Evolutionary conservation across 2,113 vertebrate species (phyloP), one percentile per base, ranked within the genome.

Genomic region (Ammodytes dubius): DNA sequence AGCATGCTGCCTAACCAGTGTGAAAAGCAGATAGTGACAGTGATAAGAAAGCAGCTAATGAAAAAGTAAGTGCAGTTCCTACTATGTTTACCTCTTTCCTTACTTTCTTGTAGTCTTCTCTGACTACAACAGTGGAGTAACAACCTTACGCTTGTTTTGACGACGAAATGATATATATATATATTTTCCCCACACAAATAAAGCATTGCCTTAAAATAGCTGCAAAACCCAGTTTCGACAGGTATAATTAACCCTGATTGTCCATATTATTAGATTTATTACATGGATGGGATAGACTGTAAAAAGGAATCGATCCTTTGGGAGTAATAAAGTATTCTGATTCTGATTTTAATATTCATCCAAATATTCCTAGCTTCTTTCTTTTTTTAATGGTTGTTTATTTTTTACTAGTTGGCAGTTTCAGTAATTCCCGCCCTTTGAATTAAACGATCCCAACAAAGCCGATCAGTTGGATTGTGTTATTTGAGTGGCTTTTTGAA

Each of bases 11-110:
- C 68, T 87, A 89, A 53, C 83, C 77, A 67, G 75, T 81, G 88
- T 91, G 89, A 92, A 88, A 84, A 89, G 91, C 76, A 78, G 85
- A 90, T 83, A 76, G 79, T 82, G 90, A 88, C 89, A 88, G 77
- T 6, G 71, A 88, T 92, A 91, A 92, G 74, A 53, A 89, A 88
- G 61, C 56, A 74, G 74, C 57, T 90, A 83, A 86, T 83, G 63
- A 77, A 76, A 83, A 70, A 17, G 81, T 65, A 63, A 86, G 47
- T 56, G 56, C 15, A 67, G 57, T 3, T 72, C 47, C 52, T 61
- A n/a, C 64, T 78, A 19, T 70, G 46, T 83, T 83, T 71, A 71
- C 64, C 10, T n/a, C 40, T 65, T 66, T 56, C 19, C 54, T 40
- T 10, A 11, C 50, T 57, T 43, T 66, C 6, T 12, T 64, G 45